Conservation (phyloP, 1,140 invertebrate species). For the Heliconius congener region DNA sequence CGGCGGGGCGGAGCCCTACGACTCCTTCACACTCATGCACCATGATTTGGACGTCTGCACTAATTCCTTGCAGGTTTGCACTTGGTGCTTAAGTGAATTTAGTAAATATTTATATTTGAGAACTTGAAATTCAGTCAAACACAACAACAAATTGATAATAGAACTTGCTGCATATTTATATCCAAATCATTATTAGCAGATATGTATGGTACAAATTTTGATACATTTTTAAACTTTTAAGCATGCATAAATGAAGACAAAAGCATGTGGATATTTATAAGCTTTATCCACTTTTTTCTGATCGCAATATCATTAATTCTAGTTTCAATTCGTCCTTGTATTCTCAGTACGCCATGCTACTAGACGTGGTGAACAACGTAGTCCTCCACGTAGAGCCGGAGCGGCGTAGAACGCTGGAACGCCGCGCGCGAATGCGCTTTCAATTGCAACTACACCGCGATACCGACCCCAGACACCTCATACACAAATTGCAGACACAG, state of each 20-base stretch:
- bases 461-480: conserved; percentile 95
- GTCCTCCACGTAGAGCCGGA: conserved; percentile 98
- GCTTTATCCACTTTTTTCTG: too few relatives aligned
- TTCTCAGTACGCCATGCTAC: conserved; percentile 93
- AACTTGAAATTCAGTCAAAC: too few relatives aligned
- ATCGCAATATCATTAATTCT: too few relatives aligned
- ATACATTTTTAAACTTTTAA: too few relatives aligned
- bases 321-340: not conserved
- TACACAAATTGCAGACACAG: conserved; percentile 94
- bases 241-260: too few relatives aligned
- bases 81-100: too few relatives aligned
- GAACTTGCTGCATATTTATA: too few relatives aligned
- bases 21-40: conserved; percentile 99
- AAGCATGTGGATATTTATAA: too few relatives aligned
- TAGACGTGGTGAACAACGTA: conserved; percentile 98
- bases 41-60: conserved; percentile 98
- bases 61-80: conserved; percentile 91
- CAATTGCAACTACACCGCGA: conserved; percentile 94
- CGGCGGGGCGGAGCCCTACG: conserved; percentile 92
- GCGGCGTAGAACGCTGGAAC: conserved; percentile 94
- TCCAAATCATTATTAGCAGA: too few relatives aligned
- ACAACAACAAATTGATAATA: too few relatives aligned
- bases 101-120: too few relatives aligned
- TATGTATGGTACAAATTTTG: too few relatives aligned
- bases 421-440: conserved; percentile 95